A percentile compares a stretch with the other conserved stretches of the same genome.
phyloP scores from a whole-genome alignment of 2,113 vertebrate species.

The Furnarius figulus region DNA sequence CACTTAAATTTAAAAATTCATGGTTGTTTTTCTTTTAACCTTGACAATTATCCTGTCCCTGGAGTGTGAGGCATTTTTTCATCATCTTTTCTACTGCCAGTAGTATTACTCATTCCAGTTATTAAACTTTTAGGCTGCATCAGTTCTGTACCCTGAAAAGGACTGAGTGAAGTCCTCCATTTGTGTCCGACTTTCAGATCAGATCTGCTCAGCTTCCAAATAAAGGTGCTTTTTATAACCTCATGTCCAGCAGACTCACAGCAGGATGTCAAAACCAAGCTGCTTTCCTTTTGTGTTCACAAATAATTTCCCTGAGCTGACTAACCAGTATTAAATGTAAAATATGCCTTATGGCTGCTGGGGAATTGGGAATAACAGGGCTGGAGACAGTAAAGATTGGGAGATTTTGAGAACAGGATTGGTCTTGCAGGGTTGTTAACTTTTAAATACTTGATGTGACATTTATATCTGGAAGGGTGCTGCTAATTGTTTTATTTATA shows the following conservation, averaged over 20 bases:
- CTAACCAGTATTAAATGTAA: conserved; percentile 1
- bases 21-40: neutral
- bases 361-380: neutral
- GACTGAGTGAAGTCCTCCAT: neutral
- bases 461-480: neutral
- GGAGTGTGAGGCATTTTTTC: neutral
- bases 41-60: neutral
- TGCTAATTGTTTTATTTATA: neutral
- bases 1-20: neutral
- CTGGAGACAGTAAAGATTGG: neutral
- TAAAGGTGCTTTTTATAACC: conserved; percentile 7
- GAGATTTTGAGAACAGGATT: neutral
- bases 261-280: neutral
- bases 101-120: neutral
- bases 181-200: neutral
- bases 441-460: neutral
- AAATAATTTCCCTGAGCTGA: neutral
- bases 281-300: conserved; percentile 35
- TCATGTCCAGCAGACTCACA: neutral
- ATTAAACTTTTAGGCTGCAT: neutral
- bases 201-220: conserved; percentile 26
- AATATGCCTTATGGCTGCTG: neutral
- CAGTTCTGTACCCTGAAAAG: neutral
- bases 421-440: neutral
- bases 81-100: conserved; percentile 8